Evolutionary conservation across 2,797 vertebrate genomes (phyloP), one percentile per base, ranked within the genome.

Genomic region (Sciurus carolinensis): DNA sequence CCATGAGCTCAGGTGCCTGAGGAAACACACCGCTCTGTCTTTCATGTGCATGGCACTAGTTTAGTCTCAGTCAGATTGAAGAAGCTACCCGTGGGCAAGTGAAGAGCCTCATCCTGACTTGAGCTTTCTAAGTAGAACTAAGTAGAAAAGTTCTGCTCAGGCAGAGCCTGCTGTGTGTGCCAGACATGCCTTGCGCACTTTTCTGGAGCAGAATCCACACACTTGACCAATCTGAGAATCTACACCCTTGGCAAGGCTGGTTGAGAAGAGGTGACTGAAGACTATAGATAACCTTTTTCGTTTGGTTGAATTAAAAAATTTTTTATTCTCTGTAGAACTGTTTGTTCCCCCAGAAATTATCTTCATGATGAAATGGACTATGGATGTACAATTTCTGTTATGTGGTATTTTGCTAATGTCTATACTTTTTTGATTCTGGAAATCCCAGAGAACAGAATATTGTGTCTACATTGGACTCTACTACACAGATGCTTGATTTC

Each of bases 291-390:
- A 66, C n/a, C 18, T 64, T 90, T 42, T 75, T 64, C 69, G 73
- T 52, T 94, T 79, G 91, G 67, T 39, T 42, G 18, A 71, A 64
- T 92, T 33, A 94, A 91, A 59, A 26, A 76, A 80, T 85, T 82
- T 7, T 54, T 17, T 3, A 26, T 87, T 67, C 42, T 54, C 81
- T 71, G n/a, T 7, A 85, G 17, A 76, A 95, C 18, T n/a, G 73
- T 72, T 36, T 15, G 5, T 9, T 24, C 5, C 1, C 0, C 47
- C 7, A 64, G 62, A 83, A 84, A 88, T 42, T 75, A 59, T 69
- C 47, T 84, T 52, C n/a, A 84, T 28, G 36, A 76, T 39, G 30
- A 28, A 71, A 12, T n/a, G 24, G 59, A 52, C 18, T 57, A 79
- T 11, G 42, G 28, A 44, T 28, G 20, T 18, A 71, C 83, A 87